Evolutionary conservation across 2,113 vertebrate genomes (phyloP), one percentile per base, ranked within the genome.

Genomic region (Phodopus roborovskii): DNA sequence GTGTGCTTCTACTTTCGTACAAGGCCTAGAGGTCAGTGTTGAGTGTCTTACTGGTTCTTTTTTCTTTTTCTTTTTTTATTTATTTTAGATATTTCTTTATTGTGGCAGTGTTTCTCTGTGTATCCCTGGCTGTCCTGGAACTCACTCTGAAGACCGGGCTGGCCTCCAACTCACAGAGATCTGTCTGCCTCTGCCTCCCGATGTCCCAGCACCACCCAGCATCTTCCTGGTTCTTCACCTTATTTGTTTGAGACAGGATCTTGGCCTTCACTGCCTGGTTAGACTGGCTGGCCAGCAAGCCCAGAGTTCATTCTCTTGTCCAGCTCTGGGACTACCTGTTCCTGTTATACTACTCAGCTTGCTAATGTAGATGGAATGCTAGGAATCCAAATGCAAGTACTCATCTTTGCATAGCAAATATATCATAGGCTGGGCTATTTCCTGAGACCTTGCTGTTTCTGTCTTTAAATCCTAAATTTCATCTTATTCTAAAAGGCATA

Each of bases 381-480:
- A 30, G 48, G 26, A 30, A 33, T 79, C 45, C 77, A 79, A 30
- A 33, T 16, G 33, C 26, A 53, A 48, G 45, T 53, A 0, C 19
- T 70, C 12, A 13, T 8, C 17, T 36, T 36, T 53, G 62, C 45
- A 86, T 36, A 53, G 45, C 11, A 87, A 70, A 45, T 6, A 53
- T 45, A 70, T 50, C 48, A n/a, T 30, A 50, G 33, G 20, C 30
- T n/a, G 33, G 10, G 45, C 16, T 70, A 26, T 68, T 50, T 36
- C 30, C 45, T 24, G 20, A 87, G 62, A 50, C 77, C 48, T 30
- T 73, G 4, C 30, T 74, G 8, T 82, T 89, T 2, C 48, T 85
- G 4, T 82, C 62, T 96, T 91, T 81, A 88, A 85, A 56, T 91
- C 30, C 26, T 95, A 91, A 77, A 28, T 68, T 56, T 9, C 26